Evolutionary conservation across 2,888 invertebrate genomes (phyloP), one percentile per base, ranked within the genome.

Genomic region (Cephus rjabovi): DNA sequence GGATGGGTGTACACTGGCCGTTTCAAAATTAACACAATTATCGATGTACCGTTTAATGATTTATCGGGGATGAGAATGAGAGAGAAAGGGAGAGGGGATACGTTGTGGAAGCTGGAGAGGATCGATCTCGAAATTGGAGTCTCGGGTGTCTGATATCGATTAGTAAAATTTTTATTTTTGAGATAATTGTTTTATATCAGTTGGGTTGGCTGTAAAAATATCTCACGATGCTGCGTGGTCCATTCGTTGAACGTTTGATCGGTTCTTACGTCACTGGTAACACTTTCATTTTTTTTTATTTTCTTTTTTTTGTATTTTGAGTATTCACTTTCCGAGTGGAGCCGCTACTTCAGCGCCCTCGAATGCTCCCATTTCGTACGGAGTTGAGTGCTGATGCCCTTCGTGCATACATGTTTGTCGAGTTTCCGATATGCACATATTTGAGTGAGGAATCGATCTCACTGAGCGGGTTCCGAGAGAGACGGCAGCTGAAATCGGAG

Each of bases 371-470:
- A 40, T 40, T 40, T 40, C 40, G 40, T 6, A 15, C 40, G 15
- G 77, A 81, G 79, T 82, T 76, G 77, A 79, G 79, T 78, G 56
- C 82, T 79, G 82, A 76, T 80, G 80, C 79, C 82, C 81, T 81
- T 81, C 82, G 82, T 77, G 79, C 81, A 83, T 82, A 82, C 81
- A 81, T 81, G 82, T 84, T 82, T 83, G 83, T 84, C 83, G 82
- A 81, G 81, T 80, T 82, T 83, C 79, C 83, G 82, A 83, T 84
- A 84, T 82, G 83, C 83, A 84, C 83, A 83, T 84, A 83, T 84
- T 83, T 81, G 79, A 81, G 82, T 77, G 76, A 69, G 80, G 69
- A 79, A 78, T 78, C 78, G 78, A 78, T 78, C 78, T 71, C 33
- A 30, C 31, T 71, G 71, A 71, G 12, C 71, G 71, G 11, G 71